Evolutionary conservation across 2,113 vertebrate species (phyloP).

Genomic region (Paramormyrops kingsleyae): DNA sequence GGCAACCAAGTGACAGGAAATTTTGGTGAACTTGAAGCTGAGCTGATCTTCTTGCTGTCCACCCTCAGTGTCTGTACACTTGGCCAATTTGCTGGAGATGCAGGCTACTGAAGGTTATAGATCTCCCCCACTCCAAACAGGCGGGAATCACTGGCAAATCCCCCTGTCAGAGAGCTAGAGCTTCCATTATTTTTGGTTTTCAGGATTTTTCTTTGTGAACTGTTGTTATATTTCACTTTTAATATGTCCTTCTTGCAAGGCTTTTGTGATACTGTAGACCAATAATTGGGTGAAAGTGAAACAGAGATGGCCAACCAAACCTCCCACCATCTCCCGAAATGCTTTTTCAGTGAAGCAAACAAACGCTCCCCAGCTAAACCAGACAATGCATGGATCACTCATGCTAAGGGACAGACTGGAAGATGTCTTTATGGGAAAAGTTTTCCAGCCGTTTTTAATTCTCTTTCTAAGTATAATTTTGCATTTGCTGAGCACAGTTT

Average conservation of each 20-base stretch:
- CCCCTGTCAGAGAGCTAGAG: not conserved
- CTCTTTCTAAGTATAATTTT: not conserved
- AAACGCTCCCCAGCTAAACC: not conserved
- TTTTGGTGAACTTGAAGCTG: not conserved
- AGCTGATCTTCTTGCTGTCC: not conserved
- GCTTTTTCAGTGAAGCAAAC: not conserved
- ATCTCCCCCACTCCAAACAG: not conserved
- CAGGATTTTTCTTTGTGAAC: not conserved
- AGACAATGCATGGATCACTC: not conserved
- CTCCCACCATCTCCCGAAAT: not conserved
- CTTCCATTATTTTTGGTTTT: conserved; percentile 1
- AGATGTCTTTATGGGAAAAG: not conserved
- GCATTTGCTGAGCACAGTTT: not conserved
- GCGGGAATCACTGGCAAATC: not conserved
- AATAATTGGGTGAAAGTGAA: not conserved
- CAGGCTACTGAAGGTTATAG: not conserved
- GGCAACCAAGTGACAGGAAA: not conserved
- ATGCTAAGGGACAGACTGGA: not conserved
- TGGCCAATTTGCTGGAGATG: not conserved
- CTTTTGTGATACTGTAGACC: not conserved
- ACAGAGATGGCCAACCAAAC: not conserved
- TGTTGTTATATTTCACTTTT: not conserved
- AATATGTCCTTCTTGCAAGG: not conserved
- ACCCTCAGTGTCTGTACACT: not conserved
- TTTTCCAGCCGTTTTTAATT: not conserved